Percentiles rank a stretch among this genome's conserved stretches.
These are phyloP conservation scores for Lepidonotus clava DNA, from an alignment of 2,888 invertebrate genomes.

Conservation along the genomic window DNA sequence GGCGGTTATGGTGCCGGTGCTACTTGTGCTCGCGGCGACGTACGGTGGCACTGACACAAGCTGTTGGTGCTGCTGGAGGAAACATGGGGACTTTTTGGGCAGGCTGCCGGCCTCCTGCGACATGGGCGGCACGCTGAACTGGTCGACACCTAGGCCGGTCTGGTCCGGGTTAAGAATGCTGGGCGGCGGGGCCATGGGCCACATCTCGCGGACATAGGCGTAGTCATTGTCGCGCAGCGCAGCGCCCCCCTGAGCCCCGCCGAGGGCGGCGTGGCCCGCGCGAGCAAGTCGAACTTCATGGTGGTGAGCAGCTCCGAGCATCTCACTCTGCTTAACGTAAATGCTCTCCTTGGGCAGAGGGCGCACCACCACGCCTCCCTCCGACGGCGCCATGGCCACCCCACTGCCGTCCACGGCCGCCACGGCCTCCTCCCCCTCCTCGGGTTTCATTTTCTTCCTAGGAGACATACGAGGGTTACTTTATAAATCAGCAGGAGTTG, in stretches of 20 bases:
- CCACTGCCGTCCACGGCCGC: background rate
- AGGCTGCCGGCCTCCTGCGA: background rate
- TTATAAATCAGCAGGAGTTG: background rate
- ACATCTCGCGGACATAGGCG: conserved; percentile 56
- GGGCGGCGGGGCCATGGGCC: conserved; percentile 54
- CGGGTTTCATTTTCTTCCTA: conserved; percentile 49
- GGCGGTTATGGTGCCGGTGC: background rate
- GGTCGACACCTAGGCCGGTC: background rate
- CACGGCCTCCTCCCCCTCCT: conserved; percentile 30
- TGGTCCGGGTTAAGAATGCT: background rate
- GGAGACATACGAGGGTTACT: conserved; percentile 30
- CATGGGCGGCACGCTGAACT: no score
- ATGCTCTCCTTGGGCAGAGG: conserved; percentile 26
- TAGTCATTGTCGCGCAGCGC: conserved; percentile 53
- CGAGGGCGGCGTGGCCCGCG: background rate
- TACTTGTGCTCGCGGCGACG: background rate
- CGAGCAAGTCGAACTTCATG: background rate
- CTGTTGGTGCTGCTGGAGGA: background rate
- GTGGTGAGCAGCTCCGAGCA: background rate
- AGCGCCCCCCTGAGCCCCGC: background rate
- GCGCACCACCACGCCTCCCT: background rate
- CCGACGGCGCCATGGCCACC: background rate
- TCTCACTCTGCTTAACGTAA: conserved; percentile 47
- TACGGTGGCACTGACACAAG: background rate
- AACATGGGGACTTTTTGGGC: background rate